phyloP scores from a whole-genome alignment of 1,140 invertebrate species.

The Streblospio benedicti region DNA sequence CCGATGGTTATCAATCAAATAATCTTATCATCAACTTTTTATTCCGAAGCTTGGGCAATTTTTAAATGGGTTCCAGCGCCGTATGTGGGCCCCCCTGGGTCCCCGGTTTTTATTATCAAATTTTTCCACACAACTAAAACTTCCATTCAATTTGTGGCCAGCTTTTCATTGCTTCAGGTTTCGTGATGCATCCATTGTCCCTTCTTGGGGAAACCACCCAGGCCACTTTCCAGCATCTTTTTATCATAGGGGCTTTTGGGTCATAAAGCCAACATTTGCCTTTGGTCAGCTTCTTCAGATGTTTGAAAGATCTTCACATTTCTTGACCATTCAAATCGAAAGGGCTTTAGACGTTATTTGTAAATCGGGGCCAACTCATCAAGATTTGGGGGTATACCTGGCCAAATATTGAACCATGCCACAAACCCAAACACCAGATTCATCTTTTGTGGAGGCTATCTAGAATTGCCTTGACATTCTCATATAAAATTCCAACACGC shows the following conservation, averaged over 20 bases:
- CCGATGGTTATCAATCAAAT: slow-evolving; percentile 41
- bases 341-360: neutral
- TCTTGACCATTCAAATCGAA: slow-evolving; percentile 4
- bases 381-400: slow-evolving; percentile 19
- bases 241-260: slow-evolving; percentile 19
- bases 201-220: slow-evolving; percentile 47
- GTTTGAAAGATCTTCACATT: slow-evolving; percentile 17
- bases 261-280: slow-evolving; percentile 26
- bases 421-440: slow-evolving; percentile 21
- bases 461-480: slow-evolving; percentile 38
- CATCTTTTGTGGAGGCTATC: slow-evolving; percentile 15
- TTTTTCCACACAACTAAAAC: slow-evolving; percentile 46
- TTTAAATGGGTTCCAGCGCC: slow-evolving; percentile 39
- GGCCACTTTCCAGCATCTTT: slow-evolving; percentile 30
- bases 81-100: slow-evolving; percentile 24
- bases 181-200: slow-evolving; percentile 44
- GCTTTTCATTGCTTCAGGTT: slow-evolving; percentile 43
- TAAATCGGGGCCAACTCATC: neutral
- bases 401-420: slow-evolving; percentile 26
- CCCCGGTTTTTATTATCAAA: slow-evolving; percentile 42
- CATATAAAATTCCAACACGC: too few species aligned
- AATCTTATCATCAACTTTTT: slow-evolving; percentile 46
- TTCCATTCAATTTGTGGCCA: slow-evolving; percentile 50
- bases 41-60: slow-evolving; percentile 45
- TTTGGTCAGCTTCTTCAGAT: slow-evolving; percentile 20